These are phyloP conservation scores for Tribolium freemani DNA, from an alignment of 2,888 invertebrate species.

Conservation along the genomic window DNA sequence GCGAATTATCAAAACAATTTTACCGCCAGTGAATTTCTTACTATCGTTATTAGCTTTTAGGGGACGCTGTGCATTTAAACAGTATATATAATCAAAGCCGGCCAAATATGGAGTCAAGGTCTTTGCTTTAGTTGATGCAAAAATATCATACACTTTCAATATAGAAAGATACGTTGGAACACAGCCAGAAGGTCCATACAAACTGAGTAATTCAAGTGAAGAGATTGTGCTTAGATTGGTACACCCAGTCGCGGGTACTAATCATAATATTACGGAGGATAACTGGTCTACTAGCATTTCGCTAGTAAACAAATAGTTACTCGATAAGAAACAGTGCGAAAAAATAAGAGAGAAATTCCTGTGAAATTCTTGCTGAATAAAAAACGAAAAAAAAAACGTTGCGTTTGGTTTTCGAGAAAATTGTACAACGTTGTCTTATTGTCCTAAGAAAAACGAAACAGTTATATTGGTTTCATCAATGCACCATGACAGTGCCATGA, in stretches of 20 bases:
- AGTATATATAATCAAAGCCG: constrained; percentile 52
- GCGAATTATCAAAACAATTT: too few relatives aligned
- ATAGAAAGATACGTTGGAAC: constrained; percentile 54
- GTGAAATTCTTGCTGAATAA: too few relatives aligned
- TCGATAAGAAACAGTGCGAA: constrained; percentile 39
- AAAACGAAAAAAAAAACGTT: constrained; percentile 30
- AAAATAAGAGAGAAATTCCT: constrained; percentile 46
- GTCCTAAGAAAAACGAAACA: constrained; percentile 11
- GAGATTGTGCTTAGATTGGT: constrained; percentile 41
- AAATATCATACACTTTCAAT: constrained; percentile 53
- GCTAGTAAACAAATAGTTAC: constrained; percentile 38
- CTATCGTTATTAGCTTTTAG: too few relatives aligned
- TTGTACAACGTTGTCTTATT: constrained; percentile 8
- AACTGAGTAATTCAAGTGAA: background rate
- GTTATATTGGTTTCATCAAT: background rate
- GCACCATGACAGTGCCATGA: background rate
- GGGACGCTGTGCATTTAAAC: constrained; percentile 54
- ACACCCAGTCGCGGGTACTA: constrained; percentile 46
- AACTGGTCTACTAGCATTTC: constrained; percentile 56
- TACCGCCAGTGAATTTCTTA: too few relatives aligned
- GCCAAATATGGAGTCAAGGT: constrained; percentile 56
- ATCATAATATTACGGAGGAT: constrained; percentile 56
- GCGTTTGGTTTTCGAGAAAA: constrained; percentile 36
- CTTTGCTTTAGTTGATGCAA: too few relatives aligned
- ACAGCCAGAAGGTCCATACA: constrained; percentile 53